Evolutionary conservation across 2,797 vertebrate genomes (phyloP), one percentile per base, ranked within the genome.

Genomic region (Taenioides sp.): DNA sequence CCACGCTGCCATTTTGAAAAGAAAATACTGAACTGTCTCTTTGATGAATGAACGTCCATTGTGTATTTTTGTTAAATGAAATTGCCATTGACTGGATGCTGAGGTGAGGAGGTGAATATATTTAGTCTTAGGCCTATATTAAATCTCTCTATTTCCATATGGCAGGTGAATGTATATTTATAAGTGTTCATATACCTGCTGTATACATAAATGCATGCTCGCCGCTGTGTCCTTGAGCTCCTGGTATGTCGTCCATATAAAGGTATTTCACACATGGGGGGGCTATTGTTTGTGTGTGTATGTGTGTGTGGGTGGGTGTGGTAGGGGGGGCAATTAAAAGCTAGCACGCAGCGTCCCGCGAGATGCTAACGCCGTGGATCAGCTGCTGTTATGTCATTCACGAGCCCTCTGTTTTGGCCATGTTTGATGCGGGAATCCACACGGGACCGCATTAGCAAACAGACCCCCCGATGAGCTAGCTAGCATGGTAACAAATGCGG

Each of bases 351-450:
- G 84, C 1, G 84, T 90, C 85, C 87, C 89, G 60, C 37, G 82
- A 86, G 90, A 82, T 78, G 86, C 86, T 89, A 83, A 85, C 87
- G 85, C 81, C 82, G 84, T 71, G 93, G 92, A 93, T 96, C 95
- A 92, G 95, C 94, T 93, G 95, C 92, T 93, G 92, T 93, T 91
- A 94, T 92, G 93, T 91, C 91, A 93, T 91, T 92, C 92, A 76
- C 87, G 88, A 92, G 93, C 93, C 93, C 92, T 89, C 92, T 94
- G 92, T 92, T 89, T 87, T 90, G 87, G 91, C 92, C 93, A n/a
- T 63, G 72, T 85, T 88, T 90, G 86, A 92, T 89, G 86, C 88
- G 81, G 76, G 84, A 84, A 87, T 87, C 70, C 90, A 86, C 77
- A 3, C 7, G 89, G 86, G 88, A 87, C 82, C 80, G 78, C 86